Conservation (phyloP, 1,140 invertebrate species). For the Zeugodacus cucurbitae region DNA sequence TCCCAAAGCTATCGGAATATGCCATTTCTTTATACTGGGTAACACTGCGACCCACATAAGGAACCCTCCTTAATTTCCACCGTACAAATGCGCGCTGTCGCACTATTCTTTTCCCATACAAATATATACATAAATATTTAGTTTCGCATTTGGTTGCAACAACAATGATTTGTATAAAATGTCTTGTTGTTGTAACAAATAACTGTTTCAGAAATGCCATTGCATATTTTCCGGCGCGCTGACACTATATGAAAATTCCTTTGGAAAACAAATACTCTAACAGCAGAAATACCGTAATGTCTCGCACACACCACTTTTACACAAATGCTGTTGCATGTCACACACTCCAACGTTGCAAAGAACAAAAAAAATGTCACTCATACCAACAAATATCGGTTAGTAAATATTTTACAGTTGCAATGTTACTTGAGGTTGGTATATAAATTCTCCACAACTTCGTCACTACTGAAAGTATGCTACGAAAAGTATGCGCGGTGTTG, state of each 20-base stretch:
- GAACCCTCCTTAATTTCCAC: not conserved
- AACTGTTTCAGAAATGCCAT: not conserved
- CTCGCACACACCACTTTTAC: not conserved
- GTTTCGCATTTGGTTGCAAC: not conserved
- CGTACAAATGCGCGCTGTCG: not conserved
- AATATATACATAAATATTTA: not conserved
- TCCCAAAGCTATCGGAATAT: too few species aligned
- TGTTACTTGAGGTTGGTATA: not conserved
- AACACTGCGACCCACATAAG: too few species aligned
- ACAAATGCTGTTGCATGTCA: not conserved
- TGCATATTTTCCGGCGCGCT: not conserved
- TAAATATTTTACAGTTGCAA: not conserved
- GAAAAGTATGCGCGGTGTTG: not conserved
- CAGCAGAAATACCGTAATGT: not conserved
- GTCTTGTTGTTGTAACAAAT: constrained; percentile 6
- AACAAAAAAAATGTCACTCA: not conserved
- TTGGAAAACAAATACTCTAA: not conserved
- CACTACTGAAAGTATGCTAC: not conserved
- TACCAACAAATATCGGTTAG: not conserved
- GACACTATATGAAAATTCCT: constrained; percentile 30
- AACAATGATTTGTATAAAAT: not conserved
- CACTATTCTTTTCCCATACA: too few species aligned
- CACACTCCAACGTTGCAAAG: not conserved
- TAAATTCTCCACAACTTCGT: not conserved
- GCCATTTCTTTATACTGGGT: too few species aligned